phyloP scores from a whole-genome alignment of 2,797 vertebrate species.

The Kryptopterus vitreolus region DNA sequence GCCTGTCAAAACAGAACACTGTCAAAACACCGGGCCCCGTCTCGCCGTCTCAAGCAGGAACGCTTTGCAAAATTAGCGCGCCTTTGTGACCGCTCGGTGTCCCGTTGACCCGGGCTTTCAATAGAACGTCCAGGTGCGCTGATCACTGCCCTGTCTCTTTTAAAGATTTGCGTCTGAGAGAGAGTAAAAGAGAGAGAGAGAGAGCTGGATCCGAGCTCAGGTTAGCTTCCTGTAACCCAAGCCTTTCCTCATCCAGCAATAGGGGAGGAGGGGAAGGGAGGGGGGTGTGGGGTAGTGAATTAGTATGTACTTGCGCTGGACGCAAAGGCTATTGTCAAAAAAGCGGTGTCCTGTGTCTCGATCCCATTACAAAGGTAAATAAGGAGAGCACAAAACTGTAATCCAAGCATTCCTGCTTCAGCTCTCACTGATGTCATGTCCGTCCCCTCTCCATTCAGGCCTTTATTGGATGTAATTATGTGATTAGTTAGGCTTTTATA shows the following conservation, averaged over 20 bases:
- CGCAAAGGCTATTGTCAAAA: constrained; percentile 62
- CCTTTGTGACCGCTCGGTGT: constrained; percentile 31
- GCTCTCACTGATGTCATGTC: constrained; percentile 56
- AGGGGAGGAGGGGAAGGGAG: not conserved
- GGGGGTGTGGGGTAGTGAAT: constrained; percentile 55
- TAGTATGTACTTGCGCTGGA: constrained; percentile 69
- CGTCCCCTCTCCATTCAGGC: constrained; percentile 53
- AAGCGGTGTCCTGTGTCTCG: constrained; percentile 63
- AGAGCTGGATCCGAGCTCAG: constrained; percentile 55
- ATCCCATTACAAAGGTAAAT: constrained; percentile 64
- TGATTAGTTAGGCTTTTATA: constrained; percentile 60
- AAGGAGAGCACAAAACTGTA: constrained; percentile 63
- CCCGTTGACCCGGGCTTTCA: constrained; percentile 43
- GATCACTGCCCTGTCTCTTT: constrained; percentile 38
- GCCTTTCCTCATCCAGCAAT: constrained; percentile 60
- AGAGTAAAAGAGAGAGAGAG: too few species aligned
- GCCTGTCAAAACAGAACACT: constrained; percentile 55
- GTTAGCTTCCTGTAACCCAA: constrained; percentile 77
- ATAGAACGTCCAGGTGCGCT: constrained; percentile 52
- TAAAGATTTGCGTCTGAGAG: constrained; percentile 36
- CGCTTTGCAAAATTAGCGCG: constrained; percentile 10
- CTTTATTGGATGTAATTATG: constrained; percentile 62
- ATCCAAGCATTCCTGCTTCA: constrained; percentile 57
- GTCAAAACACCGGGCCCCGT: constrained; percentile 33
- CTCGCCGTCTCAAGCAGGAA: constrained; percentile 9